Percentiles rank a stretch among this genome's conserved stretches.
Evolutionary conservation across 2,113 vertebrate species (phyloP).

Genomic region (Neofelis nebulosa): DNA sequence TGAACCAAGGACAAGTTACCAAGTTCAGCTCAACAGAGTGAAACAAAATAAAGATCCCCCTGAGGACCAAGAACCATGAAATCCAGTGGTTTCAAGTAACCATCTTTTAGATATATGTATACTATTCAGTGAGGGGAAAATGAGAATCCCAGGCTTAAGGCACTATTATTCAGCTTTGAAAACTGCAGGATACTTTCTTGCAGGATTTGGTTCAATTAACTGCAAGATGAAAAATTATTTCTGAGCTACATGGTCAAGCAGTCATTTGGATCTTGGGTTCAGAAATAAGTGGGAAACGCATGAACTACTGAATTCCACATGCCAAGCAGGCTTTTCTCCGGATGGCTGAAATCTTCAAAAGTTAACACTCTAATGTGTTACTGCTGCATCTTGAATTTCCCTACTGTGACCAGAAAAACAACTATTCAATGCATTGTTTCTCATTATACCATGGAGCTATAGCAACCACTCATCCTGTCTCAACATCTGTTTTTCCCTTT

Average conservation of each 20-base stretch:
- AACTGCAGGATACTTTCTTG: constrained; percentile 11
- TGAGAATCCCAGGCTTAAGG: not conserved
- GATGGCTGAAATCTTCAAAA: constrained; percentile 14
- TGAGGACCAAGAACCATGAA: not conserved
- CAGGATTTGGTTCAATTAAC: constrained; percentile 42
- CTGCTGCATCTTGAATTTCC: not conserved
- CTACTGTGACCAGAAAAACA: constrained; percentile 4
- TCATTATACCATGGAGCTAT: not conserved
- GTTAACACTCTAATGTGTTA: not conserved
- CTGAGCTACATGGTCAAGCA: not conserved
- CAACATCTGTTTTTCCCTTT: not conserved
- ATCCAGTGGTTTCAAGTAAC: not conserved
- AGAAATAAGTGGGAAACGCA: not conserved
- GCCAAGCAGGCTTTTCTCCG: not conserved
- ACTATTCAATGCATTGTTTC: not conserved
- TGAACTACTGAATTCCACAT: not conserved
- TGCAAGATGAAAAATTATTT: not conserved
- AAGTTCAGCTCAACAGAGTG: not conserved
- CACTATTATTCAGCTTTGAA: not conserved
- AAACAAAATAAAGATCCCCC: constrained; percentile 5
- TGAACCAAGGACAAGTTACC: not conserved
- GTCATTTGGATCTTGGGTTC: not conserved
- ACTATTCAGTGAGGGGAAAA: not conserved
- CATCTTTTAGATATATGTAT: not conserved
- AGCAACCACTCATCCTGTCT: not conserved